A percentile compares a stretch with the other conserved stretches of the same genome.
Evolutionary conservation across 2,888 invertebrate genomes (phyloP).

Genomic region (Philonicus albiceps): DNA sequence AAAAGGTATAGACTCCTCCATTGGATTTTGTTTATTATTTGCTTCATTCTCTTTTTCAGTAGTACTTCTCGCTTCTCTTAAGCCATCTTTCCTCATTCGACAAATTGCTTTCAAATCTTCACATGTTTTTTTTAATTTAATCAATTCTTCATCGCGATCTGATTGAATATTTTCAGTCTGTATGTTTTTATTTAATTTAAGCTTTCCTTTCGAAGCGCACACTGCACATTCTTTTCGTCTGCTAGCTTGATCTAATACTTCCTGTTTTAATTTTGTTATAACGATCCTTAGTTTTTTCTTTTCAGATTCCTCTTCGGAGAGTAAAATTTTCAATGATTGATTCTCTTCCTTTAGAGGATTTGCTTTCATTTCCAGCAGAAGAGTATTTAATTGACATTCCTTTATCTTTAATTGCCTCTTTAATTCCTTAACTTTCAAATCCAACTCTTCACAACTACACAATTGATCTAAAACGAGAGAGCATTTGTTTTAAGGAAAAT

Average conservation of each 20-base stretch:
- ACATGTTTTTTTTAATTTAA: constrained; percentile 52
- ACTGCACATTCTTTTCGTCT: constrained; percentile 43
- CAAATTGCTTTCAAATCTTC: constrained; percentile 55
- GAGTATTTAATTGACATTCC: constrained; percentile 56
- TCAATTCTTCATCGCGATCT: not conserved
- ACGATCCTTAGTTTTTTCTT: constrained; percentile 52
- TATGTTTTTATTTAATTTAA: constrained; percentile 2
- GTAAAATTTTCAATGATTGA: constrained; percentile 54
- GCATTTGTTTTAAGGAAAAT: not conserved
- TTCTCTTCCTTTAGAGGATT: constrained; percentile 59
- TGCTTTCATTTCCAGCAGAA: constrained; percentile 56
- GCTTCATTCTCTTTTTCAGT: constrained; percentile 39
- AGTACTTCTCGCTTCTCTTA: no score
- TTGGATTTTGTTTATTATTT: not conserved
- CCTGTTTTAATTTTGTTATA: constrained; percentile 49
- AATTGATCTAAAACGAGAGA: constrained; percentile 45
- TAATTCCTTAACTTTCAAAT: constrained; percentile 55
- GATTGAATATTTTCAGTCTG: constrained; percentile 23
- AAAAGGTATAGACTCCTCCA: not conserved
- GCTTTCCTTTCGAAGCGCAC: constrained; percentile 40
- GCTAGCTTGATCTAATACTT: constrained; percentile 53
- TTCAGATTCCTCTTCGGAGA: constrained; percentile 56
- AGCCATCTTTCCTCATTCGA: constrained; percentile 53
- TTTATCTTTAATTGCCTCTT: constrained; percentile 55
- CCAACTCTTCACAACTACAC: constrained; percentile 55